A percentile compares a stretch with the other conserved stretches of the same genome.
These are phyloP conservation scores for Cichladusa arquata DNA, from an alignment of 2,113 vertebrate genomes.

Conservation along the genomic window DNA sequence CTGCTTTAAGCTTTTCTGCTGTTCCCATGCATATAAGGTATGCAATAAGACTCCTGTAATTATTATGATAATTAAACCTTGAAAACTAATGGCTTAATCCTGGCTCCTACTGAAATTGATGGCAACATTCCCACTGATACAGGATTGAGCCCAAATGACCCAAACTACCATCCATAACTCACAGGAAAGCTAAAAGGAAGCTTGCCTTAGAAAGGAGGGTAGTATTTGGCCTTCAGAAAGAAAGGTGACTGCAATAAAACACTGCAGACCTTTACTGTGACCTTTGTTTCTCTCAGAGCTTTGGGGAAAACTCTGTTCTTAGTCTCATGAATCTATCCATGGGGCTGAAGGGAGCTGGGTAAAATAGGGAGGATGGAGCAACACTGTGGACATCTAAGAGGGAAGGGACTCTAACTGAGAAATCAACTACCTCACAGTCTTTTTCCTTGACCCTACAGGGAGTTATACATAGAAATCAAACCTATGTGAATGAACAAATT, in stretches of 20 bases:
- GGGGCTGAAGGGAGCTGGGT: background rate
- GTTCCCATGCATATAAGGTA: slow-evolving; percentile 43
- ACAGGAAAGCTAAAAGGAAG: background rate
- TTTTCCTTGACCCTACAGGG: background rate
- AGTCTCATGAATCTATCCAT: background rate
- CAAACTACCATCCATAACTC: background rate
- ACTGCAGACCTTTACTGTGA: background rate
- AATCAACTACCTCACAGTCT: background rate
- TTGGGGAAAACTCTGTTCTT: background rate
- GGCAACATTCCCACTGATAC: background rate
- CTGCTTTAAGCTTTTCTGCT: slow-evolving; percentile 62
- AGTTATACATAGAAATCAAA: background rate
- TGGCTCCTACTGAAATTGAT: background rate
- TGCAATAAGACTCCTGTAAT: slow-evolving; percentile 24
- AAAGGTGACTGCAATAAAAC: slow-evolving; percentile 26
- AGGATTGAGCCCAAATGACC: background rate
- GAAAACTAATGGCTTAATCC: slow-evolving; percentile 53
- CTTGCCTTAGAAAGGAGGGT: background rate
- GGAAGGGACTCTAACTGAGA: background rate
- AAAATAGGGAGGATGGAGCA: background rate
- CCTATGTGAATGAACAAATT: background rate
- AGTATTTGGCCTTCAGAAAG: background rate
- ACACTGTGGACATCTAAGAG: background rate
- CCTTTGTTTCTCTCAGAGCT: slow-evolving; percentile 1
- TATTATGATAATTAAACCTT: slow-evolving; percentile 36